Evolutionary conservation across 2,113 vertebrate species (phyloP).

Genomic region (Caracal caracal): DNA sequence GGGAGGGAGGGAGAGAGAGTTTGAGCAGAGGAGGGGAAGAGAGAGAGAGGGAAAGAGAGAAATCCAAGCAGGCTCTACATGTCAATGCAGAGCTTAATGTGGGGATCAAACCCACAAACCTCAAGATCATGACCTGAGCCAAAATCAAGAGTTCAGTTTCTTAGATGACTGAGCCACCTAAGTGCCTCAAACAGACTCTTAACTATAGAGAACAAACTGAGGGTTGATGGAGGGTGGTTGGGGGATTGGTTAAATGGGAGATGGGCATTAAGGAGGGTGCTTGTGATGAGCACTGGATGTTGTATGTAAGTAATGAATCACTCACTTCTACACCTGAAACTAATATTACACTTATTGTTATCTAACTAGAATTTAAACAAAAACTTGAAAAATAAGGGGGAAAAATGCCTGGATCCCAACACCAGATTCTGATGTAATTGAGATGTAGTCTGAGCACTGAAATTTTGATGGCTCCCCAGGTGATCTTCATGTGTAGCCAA

Average conservation of each 20-base stretch:
- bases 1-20: too few species aligned
- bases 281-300: background rate
- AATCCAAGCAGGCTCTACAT: too few species aligned
- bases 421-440: background rate
- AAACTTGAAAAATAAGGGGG: background rate
- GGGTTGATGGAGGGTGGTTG: background rate
- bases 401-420: background rate
- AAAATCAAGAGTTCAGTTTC: too few species aligned
- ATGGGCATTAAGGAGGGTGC: background rate
- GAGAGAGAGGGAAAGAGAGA: too few species aligned
- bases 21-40: too few species aligned
- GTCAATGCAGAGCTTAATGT: too few species aligned
- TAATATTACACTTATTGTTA: background rate
- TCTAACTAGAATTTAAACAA: background rate
- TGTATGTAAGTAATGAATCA: background rate
- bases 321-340: background rate
- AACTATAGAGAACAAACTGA: background rate
- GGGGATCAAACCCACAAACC: too few species aligned
- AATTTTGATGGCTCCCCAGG: background rate
- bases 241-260: background rate
- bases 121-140: too few species aligned
- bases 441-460: background rate
- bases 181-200: background rate
- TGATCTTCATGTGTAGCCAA: background rate
- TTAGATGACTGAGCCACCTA: too few species aligned